These are phyloP conservation scores for Tholera decimalis DNA, from an alignment of 2,888 invertebrate genomes.

Conservation along the genomic window DNA sequence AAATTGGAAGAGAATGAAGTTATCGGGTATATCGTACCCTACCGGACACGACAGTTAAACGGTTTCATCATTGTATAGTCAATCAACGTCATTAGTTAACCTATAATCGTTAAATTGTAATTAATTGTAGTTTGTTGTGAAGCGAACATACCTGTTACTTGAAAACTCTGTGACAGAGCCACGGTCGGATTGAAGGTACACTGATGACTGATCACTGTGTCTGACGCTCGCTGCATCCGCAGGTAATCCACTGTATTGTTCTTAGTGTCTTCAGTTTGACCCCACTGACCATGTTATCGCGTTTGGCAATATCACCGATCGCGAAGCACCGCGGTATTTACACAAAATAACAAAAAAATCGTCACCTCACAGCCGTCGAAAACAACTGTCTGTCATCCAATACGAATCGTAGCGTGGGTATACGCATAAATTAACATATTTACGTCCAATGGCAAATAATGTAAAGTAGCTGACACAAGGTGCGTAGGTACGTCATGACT, in stretches of 20 bases:
- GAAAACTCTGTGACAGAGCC: slow-evolving; percentile 57
- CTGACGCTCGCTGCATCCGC: slow-evolving; percentile 59
- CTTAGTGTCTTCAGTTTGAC: slow-evolving; percentile 71
- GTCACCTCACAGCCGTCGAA: slow-evolving; percentile 57
- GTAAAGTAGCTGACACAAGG: slow-evolving; percentile 35
- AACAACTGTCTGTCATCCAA: slow-evolving; percentile 68
- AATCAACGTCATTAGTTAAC: slow-evolving; percentile 59
- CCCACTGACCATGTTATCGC: slow-evolving; percentile 54
- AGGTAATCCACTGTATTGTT: slow-evolving; percentile 74
- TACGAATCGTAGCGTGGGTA: slow-evolving; percentile 67
- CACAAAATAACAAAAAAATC: slow-evolving; percentile 55
- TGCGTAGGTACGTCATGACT: slow-evolving; percentile 51
- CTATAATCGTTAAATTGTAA: slow-evolving; percentile 77
- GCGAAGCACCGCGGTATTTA: slow-evolving; percentile 42
- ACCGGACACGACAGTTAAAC: slow-evolving; percentile 61
- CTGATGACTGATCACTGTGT: slow-evolving; percentile 74
- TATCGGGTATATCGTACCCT: slow-evolving; percentile 56
- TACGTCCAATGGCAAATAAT: slow-evolving; percentile 51
- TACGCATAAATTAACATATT: slow-evolving; percentile 72
- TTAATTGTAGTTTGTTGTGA: slow-evolving; percentile 68
- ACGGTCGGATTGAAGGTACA: slow-evolving; percentile 74
- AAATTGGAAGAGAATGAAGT: slow-evolving; percentile 56
- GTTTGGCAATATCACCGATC: slow-evolving; percentile 38
- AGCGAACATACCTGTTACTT: slow-evolving; percentile 76
- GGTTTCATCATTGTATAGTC: slow-evolving; percentile 59